Evolutionary conservation across 2,113 vertebrate species (phyloP).

Genomic region (Mesocricetus auratus): DNA sequence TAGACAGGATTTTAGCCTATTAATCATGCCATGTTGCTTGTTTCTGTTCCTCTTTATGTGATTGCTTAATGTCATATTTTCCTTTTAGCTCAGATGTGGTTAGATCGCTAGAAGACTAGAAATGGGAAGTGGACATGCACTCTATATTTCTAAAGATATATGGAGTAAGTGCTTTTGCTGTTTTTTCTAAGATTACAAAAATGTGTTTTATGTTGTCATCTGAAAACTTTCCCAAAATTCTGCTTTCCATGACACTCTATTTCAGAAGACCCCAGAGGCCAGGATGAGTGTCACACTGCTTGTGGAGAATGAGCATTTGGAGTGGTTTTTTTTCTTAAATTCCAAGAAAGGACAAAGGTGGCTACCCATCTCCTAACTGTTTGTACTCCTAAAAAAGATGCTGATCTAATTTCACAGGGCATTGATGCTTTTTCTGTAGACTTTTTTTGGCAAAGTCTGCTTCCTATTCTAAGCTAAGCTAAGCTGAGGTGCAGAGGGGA

Average conservation of each 20-base stretch:
- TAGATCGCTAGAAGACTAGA: neutral
- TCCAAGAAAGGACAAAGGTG: neutral
- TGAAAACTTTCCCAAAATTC: neutral
- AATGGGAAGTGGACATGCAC: neutral
- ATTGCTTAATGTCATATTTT: constrained; percentile 11
- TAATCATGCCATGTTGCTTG: neutral
- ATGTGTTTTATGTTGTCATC: neutral
- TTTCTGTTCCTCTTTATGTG: neutral
- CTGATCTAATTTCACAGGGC: neutral
- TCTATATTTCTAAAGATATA: neutral
- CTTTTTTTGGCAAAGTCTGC: neutral
- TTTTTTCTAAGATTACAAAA: neutral
- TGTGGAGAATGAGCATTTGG: neutral
- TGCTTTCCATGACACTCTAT: neutral
- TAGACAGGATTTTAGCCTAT: neutral
- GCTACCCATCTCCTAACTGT: neutral
- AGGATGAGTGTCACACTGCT: neutral
- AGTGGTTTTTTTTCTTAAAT: neutral
- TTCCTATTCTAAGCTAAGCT: neutral
- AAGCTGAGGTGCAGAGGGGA: neutral
- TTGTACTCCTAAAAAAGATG: no score
- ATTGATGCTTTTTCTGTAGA: neutral
- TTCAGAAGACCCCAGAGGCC: neutral
- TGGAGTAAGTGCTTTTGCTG: neutral
- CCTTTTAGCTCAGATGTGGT: neutral